These are phyloP conservation scores for Phania funesta DNA, from an alignment of 2,888 invertebrate genomes.

Conservation along the genomic window DNA sequence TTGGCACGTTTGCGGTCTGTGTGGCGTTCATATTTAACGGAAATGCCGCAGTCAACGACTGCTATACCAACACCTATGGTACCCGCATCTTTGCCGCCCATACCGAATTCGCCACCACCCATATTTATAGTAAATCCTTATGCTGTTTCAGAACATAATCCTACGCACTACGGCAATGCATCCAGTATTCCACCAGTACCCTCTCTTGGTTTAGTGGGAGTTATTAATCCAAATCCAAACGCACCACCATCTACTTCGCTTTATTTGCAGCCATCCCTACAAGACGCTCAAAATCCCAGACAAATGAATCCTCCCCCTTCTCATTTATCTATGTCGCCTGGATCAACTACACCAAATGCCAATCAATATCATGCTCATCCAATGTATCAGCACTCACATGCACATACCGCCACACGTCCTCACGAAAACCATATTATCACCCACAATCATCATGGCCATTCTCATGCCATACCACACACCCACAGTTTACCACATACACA, in stretches of 20 bases:
- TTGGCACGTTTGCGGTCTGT: conserved; percentile 53
- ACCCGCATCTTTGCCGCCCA: conserved; percentile 40
- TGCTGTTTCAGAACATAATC: conserved; percentile 46
- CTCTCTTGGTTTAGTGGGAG: conserved; percentile 53
- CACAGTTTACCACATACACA: conserved; percentile 63
- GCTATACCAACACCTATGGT: conserved; percentile 25
- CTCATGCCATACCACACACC: conserved; percentile 72
- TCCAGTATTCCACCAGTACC: conserved; percentile 48
- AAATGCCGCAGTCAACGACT: conserved; percentile 34
- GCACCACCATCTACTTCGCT: conserved; percentile 47
- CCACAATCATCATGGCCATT: conserved; percentile 62
- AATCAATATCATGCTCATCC: conserved; percentile 62
- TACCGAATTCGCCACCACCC: conserved; percentile 58
- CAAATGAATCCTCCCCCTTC: conserved; percentile 53
- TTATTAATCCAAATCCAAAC: conserved; percentile 46
- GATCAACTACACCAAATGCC: conserved; percentile 57
- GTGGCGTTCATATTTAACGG: conserved; percentile 56
- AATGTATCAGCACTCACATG: conserved; percentile 61
- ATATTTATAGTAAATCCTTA: conserved; percentile 59
- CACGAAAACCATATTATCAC: conserved; percentile 59
- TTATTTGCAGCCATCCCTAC: conserved; percentile 52
- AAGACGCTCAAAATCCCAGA: conserved; percentile 46
- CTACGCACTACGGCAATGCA: conserved; percentile 45
- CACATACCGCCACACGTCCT: conserved; percentile 52
- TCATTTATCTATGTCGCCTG: conserved; percentile 51